Percentiles rank a stretch among this genome's conserved stretches.
These are phyloP conservation scores for Coelinius sp. DNA, from an alignment of 2,888 invertebrate genomes.

Conservation along the genomic window DNA sequence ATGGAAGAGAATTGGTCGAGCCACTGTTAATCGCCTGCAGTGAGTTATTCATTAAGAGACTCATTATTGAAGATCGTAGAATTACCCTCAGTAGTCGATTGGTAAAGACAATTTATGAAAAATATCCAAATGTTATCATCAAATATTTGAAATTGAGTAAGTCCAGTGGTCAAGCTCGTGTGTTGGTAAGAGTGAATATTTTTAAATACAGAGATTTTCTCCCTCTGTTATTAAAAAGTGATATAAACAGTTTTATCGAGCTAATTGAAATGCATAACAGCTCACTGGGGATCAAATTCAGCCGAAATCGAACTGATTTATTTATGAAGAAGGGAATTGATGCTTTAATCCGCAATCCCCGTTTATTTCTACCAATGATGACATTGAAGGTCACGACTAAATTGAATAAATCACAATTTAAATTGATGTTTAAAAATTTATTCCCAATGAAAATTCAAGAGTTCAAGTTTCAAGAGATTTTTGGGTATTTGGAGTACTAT, in stretches of 20 bases:
- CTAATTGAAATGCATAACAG: slow-evolving; percentile 46
- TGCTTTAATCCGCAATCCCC: slow-evolving; percentile 51
- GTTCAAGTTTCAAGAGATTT: slow-evolving; percentile 34
- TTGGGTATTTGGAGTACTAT: slow-evolving; percentile 52
- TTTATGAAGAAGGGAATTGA: slow-evolving; percentile 56
- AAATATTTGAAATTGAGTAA: slow-evolving; percentile 56
- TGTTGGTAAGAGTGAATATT: slow-evolving; percentile 39
- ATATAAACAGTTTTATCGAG: slow-evolving; percentile 52
- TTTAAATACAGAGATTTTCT: slow-evolving; percentile 47
- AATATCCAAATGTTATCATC: slow-evolving; percentile 56
- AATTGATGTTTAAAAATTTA: slow-evolving; percentile 50
- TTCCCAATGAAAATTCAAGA: slow-evolving; percentile 44
- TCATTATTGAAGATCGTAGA: slow-evolving; percentile 36
- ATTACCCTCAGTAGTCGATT: slow-evolving; percentile 45
- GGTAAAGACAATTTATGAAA: slow-evolving; percentile 46
- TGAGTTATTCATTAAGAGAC: slow-evolving; percentile 53
- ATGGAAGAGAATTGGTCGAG: slow-evolving; percentile 50
- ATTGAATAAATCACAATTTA: slow-evolving; percentile 49
- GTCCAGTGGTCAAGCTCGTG: background rate
- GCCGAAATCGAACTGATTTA: slow-evolving; percentile 49
- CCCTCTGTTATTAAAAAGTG: slow-evolving; percentile 52
- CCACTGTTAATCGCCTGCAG: slow-evolving; percentile 58
- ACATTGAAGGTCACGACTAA: slow-evolving; percentile 48
- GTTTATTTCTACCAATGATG: slow-evolving; percentile 48
- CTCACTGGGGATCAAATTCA: slow-evolving; percentile 43